A percentile compares a stretch with the other conserved stretches of the same genome.
Evolutionary conservation across 2,888 invertebrate species (phyloP).

Genomic region (Aphelenchoides bicaudatus): DNA sequence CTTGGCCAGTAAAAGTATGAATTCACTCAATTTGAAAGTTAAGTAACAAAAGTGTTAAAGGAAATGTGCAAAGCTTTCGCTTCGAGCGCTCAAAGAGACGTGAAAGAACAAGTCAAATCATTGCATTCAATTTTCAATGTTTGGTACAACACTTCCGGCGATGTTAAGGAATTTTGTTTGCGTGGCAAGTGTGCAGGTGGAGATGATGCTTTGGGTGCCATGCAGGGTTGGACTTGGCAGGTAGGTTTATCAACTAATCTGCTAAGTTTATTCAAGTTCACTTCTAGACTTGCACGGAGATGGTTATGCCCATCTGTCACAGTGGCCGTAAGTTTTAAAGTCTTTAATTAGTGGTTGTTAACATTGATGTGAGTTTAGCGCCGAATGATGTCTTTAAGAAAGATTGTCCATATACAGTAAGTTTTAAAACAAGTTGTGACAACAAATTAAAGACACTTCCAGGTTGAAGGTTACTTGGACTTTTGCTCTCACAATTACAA

Average conservation of each 20-base stretch:
- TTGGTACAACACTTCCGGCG: conserved; percentile 42
- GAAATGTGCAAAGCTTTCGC: conserved; percentile 65
- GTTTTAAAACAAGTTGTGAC: no score
- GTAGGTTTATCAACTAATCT: no score
- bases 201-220: conserved; percentile 40
- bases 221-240: conserved; percentile 57
- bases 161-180: conserved; percentile 37
- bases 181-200: conserved; percentile 7
- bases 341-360: no score
- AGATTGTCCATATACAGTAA: no score
- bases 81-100: neutral
- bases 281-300: conserved; percentile 93
- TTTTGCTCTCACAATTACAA: conserved; percentile 70
- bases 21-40: neutral
- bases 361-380: no score
- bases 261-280: no score
- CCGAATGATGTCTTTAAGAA: no score
- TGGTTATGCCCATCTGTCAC: conserved; percentile 90
- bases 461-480: conserved; percentile 57
- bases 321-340: no score
- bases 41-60: conserved; percentile 57
- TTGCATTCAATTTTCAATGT: conserved; percentile 21
- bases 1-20: conserved; percentile 71
- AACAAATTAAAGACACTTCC: no score
- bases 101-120: conserved; percentile 21